Conservation (phyloP, 2,888 invertebrate species). For the Lottia gigantea region DNA sequence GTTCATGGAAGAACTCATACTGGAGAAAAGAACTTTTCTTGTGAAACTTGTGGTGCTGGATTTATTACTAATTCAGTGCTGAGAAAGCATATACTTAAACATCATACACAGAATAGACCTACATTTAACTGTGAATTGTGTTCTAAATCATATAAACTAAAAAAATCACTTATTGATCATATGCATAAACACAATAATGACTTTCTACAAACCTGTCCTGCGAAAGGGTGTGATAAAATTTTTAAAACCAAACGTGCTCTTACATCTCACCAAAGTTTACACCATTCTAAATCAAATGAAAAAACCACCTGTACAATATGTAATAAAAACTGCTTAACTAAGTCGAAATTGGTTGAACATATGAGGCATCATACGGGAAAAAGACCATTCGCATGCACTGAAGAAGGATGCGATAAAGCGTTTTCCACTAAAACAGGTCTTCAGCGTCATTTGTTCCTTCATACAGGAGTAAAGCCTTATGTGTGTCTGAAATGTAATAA, state of each 20-base stretch:
- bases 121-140: background rate
- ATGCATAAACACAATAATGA: background rate
- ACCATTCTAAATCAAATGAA: background rate
- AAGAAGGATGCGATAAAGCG: background rate
- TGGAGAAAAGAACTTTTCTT: background rate
- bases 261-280: background rate
- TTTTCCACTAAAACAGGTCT: conserved; percentile 1
- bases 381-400: background rate
- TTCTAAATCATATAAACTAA: background rate
- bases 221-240: background rate
- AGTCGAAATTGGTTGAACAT: background rate
- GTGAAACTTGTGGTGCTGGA: background rate
- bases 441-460: background rate
- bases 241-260: background rate
- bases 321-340: background rate
- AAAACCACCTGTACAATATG: background rate
- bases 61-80: background rate
- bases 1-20: background rate
- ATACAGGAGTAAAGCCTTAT: background rate
- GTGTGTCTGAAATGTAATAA: background rate
- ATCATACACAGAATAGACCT: background rate
- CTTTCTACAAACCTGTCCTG: background rate
- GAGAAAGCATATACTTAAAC: background rate
- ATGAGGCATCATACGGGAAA: background rate
- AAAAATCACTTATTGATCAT: background rate